A percentile compares a stretch with the other conserved stretches of the same genome.
These are phyloP conservation scores for Tachystola acroxantha DNA, from an alignment of 2,888 invertebrate species.

Conservation along the genomic window DNA sequence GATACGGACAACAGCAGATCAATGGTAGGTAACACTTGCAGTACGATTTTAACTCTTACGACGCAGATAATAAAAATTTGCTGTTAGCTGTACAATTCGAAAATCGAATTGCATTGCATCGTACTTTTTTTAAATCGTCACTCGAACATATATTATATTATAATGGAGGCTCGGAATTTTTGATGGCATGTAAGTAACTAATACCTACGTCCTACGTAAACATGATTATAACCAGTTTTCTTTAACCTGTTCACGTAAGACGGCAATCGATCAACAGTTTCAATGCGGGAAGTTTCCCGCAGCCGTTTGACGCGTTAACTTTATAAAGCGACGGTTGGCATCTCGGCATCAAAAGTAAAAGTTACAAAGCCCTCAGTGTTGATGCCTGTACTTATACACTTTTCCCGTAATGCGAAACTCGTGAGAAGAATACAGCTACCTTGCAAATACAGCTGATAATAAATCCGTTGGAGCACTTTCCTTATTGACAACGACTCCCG, in stretches of 20 bases:
- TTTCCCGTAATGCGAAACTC: constrained; percentile 40
- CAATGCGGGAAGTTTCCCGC: constrained; percentile 22
- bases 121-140: too few species aligned
- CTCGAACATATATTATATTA: too few species aligned
- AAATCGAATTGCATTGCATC: too few species aligned
- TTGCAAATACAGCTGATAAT: constrained; percentile 27
- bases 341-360: constrained; percentile 39
- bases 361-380: constrained; percentile 29
- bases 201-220: too few species aligned
- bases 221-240: not conserved
- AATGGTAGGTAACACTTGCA: too few species aligned
- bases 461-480: constrained; percentile 22
- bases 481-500: constrained; percentile 21
- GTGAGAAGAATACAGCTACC: constrained; percentile 42
- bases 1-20: too few species aligned
- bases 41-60: too few species aligned
- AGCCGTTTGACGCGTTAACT: constrained; percentile 32
- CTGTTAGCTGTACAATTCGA: too few species aligned
- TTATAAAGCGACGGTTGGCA: constrained; percentile 29
- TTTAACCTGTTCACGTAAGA: constrained; percentile 11
- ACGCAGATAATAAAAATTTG: too few species aligned
- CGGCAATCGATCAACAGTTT: constrained; percentile 37
- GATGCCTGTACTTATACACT: constrained; percentile 32
- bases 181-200: too few species aligned
- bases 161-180: too few species aligned